phyloP scores from a whole-genome alignment of 1,140 invertebrate genomes.

The Lasioglossum albipes region DNA sequence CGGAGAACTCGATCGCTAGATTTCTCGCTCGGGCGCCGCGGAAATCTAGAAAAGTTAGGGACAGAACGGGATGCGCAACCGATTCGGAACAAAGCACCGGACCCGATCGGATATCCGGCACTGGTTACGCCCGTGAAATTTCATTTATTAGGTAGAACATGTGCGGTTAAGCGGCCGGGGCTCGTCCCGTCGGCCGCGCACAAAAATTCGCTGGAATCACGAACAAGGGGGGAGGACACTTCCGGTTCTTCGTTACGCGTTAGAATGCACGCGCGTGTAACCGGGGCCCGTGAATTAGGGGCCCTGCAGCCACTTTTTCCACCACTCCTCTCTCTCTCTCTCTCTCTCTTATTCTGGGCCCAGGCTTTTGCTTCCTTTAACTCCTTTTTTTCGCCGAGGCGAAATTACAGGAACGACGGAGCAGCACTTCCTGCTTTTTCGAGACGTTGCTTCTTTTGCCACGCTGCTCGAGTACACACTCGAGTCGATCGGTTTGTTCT shows the following conservation, averaged over 20 bases:
- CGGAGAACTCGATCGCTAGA: too few species aligned
- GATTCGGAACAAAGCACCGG: background rate
- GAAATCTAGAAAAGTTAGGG: background rate
- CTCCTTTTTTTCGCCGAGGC: constrained; percentile 10
- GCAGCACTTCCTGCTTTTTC: constrained; percentile 54
- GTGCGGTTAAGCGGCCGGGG: constrained; percentile 25
- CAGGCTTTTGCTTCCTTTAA: background rate
- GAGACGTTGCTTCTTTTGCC: background rate
- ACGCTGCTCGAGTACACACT: too few species aligned
- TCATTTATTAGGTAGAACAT: constrained; percentile 49
- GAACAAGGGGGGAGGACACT: constrained; percentile 60
- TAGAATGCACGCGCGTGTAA: constrained; percentile 66
- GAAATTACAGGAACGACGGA: constrained; percentile 28
- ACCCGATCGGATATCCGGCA: constrained; percentile 39
- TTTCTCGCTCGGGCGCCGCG: too few species aligned
- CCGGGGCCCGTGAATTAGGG: constrained; percentile 63
- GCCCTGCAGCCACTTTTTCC: background rate
- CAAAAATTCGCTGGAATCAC: constrained; percentile 63
- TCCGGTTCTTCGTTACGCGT: constrained; percentile 71
- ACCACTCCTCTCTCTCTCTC: background rate
- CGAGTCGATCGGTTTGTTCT: too few species aligned
- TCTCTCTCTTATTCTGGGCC: background rate
- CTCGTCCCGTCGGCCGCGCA: constrained; percentile 37
- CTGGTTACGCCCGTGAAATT: constrained; percentile 42
- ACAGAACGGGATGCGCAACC: background rate